Evolutionary conservation across 1,140 invertebrate species (phyloP).

Genomic region (Paracyclopina nana): DNA sequence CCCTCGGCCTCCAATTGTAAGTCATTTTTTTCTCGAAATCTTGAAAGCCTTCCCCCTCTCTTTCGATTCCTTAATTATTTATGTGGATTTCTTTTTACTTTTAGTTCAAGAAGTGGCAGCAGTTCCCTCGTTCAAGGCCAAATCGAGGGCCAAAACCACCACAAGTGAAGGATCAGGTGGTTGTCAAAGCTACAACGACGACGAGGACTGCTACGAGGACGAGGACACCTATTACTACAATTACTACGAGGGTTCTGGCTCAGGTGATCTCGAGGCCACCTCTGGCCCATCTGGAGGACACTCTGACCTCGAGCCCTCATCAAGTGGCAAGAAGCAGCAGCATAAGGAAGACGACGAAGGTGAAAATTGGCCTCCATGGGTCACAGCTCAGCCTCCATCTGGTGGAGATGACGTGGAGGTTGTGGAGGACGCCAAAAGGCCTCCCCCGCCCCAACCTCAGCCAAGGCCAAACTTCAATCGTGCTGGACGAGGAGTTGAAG

Average conservation of each 20-base stretch:
- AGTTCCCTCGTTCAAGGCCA: not conserved
- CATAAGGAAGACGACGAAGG: not conserved
- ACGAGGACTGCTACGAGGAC: constrained; percentile 8
- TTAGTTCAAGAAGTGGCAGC: not conserved
- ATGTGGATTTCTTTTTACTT: not conserved
- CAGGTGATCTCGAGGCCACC: not conserved
- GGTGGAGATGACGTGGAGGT: too few species aligned
- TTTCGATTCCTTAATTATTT: not conserved
- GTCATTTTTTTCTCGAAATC: not conserved
- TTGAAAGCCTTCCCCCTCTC: not conserved
- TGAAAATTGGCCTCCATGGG: constrained; percentile 13
- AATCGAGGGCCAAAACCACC: not conserved
- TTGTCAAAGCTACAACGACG: not conserved
- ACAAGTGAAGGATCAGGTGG: not conserved
- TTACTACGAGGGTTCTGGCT: not conserved
- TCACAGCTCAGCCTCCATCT: constrained; percentile 3
- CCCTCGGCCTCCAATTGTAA: constrained; percentile 27
- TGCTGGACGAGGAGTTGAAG: too few species aligned
- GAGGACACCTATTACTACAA: not conserved
- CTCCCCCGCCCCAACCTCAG: too few species aligned
- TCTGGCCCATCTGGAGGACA: not conserved
- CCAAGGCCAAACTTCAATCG: too few species aligned
- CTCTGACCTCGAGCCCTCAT: not conserved
- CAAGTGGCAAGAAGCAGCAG: not conserved
- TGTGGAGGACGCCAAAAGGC: too few species aligned